Evolutionary conservation across 2,797 vertebrate genomes (phyloP).

Genomic region (Eospalax fontanierii): DNA sequence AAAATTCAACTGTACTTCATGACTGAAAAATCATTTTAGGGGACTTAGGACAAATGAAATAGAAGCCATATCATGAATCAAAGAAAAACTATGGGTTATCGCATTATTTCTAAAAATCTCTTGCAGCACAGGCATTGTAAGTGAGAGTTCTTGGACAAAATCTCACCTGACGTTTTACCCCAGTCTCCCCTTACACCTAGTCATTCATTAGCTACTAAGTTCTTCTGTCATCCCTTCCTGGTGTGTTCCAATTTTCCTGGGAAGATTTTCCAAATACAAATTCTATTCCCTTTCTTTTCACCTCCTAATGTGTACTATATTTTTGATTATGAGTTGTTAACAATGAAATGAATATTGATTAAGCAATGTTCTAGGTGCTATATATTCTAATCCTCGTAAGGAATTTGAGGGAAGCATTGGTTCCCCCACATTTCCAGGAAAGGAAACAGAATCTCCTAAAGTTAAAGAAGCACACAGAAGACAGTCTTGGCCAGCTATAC

Average conservation of each 20-base stretch:
- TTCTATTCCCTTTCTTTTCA: conserved; percentile 14
- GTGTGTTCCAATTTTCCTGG: not conserved
- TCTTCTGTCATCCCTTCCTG: not conserved
- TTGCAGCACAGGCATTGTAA: conserved; percentile 53
- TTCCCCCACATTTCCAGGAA: not conserved
- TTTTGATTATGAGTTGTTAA: conserved; percentile 27
- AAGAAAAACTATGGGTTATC: conserved; percentile 20
- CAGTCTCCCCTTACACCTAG: not conserved
- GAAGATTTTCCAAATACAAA: conserved; percentile 41
- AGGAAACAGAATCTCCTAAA: conserved; percentile 42
- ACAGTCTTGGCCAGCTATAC: not conserved
- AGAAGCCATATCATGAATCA: conserved; percentile 15
- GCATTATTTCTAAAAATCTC: conserved; percentile 56
- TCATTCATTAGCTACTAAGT: conserved; percentile 29
- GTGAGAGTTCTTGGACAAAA: not conserved
- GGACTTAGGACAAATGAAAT: conserved; percentile 13
- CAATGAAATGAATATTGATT: not conserved
- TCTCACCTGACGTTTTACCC: not conserved
- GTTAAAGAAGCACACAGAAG: conserved; percentile 26
- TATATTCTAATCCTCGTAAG: conserved; percentile 33
- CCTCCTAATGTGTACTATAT: not conserved
- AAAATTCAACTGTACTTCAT: conserved; percentile 56
- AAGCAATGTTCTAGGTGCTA: not conserved
- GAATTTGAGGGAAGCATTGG: not conserved
- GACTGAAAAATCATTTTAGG: conserved; percentile 14